These are phyloP conservation scores for Bombus cullumanus DNA, from an alignment of 1,140 invertebrate species.

Conservation along the genomic window DNA sequence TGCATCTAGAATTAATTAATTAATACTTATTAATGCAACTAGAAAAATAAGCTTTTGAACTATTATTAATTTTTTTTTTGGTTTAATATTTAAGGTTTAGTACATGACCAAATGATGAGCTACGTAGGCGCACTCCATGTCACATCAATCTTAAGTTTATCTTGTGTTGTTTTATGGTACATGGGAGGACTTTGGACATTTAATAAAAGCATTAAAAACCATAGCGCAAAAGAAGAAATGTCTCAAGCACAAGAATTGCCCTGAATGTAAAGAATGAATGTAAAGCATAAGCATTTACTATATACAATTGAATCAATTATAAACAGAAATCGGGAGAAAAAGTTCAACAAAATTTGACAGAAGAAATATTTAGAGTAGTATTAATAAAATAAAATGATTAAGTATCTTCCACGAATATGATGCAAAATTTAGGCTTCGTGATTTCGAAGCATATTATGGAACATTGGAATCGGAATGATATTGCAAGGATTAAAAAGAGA, in stretches of 20 bases:
- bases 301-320: neutral
- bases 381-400: neutral
- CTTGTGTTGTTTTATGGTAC: constrained; percentile 74
- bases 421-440: neutral
- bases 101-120: constrained; percentile 72
- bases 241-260: neutral
- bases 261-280: neutral
- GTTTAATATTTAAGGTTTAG: constrained; percentile 66
- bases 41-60: too few relatives aligned
- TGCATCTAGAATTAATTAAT: too few relatives aligned
- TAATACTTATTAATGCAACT: too few relatives aligned
- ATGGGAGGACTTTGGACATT: constrained; percentile 51
- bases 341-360: too few relatives aligned
- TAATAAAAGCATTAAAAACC: neutral
- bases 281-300: neutral
- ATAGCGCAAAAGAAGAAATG: neutral
- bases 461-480: neutral
- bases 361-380: neutral
- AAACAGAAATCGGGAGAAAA: neutral
- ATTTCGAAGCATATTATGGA: neutral
- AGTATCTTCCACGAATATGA: too few relatives aligned
- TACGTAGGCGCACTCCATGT: constrained; percentile 67
- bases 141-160: constrained; percentile 72
- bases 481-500: neutral
- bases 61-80: too few relatives aligned